Evolutionary conservation across 2,797 vertebrate genomes (phyloP).

Genomic region (Sebastes vulpes): DNA sequence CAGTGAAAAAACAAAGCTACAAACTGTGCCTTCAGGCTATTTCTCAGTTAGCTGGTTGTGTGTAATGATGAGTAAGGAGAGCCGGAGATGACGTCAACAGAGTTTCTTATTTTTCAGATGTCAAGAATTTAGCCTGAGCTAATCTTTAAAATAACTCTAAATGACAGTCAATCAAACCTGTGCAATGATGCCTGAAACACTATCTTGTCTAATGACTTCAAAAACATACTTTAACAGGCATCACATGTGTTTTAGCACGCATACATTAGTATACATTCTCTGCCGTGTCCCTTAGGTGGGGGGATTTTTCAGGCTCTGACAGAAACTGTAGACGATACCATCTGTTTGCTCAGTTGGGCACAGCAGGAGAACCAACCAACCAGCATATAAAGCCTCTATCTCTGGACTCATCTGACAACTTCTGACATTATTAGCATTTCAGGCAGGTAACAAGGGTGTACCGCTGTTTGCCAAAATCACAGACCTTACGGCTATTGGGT

Average conservation of each 20-base stretch:
- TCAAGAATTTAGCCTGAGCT: not conserved
- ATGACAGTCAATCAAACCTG: slow-evolving; percentile 4
- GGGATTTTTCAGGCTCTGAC: slow-evolving; percentile 4
- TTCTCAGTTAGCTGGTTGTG: not conserved
- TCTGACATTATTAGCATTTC: slow-evolving; percentile 4
- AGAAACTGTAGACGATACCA: slow-evolving; percentile 3
- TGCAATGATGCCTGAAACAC: not conserved
- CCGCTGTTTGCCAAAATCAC: not conserved
- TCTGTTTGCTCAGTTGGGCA: slow-evolving; percentile 1
- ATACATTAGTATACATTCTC: not conserved
- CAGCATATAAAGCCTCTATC: not conserved
- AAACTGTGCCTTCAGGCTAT: not conserved
- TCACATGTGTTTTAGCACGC: not conserved
- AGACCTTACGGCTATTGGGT: not conserved
- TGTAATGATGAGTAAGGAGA: not conserved
- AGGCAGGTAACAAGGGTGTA: not conserved
- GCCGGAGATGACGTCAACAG: not conserved
- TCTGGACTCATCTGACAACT: slow-evolving; percentile 2
- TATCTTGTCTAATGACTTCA: slow-evolving; percentile 17
- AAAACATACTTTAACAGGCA: not conserved
- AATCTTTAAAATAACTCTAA: slow-evolving; percentile 8
- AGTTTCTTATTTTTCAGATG: slow-evolving; percentile 9
- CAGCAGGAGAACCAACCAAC: not conserved
- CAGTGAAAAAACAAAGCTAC: not conserved
- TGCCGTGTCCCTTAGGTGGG: not conserved